Conservation (phyloP, 2,113 vertebrate genomes). For the Scartelaos histophorus region DNA sequence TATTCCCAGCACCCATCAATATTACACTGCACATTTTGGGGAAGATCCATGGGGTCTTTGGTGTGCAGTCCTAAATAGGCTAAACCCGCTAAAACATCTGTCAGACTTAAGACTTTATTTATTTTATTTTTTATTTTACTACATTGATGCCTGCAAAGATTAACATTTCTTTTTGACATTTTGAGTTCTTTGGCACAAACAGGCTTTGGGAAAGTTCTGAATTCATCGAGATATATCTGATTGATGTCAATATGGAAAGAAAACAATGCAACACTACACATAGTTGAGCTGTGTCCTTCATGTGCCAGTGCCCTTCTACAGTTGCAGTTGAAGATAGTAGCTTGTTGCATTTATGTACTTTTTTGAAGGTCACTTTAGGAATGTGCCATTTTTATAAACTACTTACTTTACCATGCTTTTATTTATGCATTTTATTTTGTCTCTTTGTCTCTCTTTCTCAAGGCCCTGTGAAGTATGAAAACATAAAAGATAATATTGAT, state of each 20-base stretch:
- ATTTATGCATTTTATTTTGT: not conserved
- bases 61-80: conserved; percentile 5
- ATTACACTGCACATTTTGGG: conserved; percentile 22
- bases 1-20: conserved; percentile 28
- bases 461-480: not conserved
- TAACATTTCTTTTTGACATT: not conserved
- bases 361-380: not conserved
- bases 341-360: not conserved
- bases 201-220: too few species aligned
- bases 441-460: not conserved
- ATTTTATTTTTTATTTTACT: not conserved
- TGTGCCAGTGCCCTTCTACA: too few species aligned
- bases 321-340: not conserved
- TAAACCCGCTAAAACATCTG: conserved; percentile 5
- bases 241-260: too few species aligned
- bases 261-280: too few species aligned
- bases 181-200: not conserved
- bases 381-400: too few species aligned
- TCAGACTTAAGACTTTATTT: not conserved
- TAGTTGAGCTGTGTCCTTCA: too few species aligned
- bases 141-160: not conserved
- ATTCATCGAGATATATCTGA: too few species aligned
- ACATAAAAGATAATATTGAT: not conserved
- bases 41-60: not conserved
- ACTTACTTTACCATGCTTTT: too few species aligned